Evolutionary conservation across 2,113 vertebrate species (phyloP), one percentile per base, ranked within the genome.

Genomic region (Pterocles orientalis): DNA sequence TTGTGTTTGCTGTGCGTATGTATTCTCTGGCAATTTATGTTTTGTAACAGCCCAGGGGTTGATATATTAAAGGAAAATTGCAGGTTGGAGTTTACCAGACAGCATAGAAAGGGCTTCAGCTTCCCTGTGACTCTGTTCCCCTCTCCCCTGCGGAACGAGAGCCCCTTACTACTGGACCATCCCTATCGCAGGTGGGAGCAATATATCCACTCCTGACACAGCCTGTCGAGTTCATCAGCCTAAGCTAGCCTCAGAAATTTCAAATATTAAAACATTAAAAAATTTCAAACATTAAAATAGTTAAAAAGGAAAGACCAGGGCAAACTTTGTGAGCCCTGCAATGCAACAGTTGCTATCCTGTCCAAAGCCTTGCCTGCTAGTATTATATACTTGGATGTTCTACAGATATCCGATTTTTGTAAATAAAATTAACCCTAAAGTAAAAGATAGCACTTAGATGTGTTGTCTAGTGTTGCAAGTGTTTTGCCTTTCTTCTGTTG

Each of bases 391-490:
- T 60, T 62, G 43, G 21, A 25, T 47, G 45, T 36, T 34, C 24
- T 61, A 61, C 9, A 87, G 68, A 54, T 11, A 71, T 7, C 14
- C 6, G 31, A 3, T 50, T 58, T 36, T 51, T 50, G 26, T 71
- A 28, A 90, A 50, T 47, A 33, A 54, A 56, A 8, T 33, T 66
- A 78, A 61, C 31, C 18, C 8, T 66, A 26, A 76, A 10, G 13
- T 23, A 53, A 66, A 78, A 18, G 19, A 4, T 19, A 14, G 31
- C 3, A 0, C 31, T 73, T 33, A 57, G n/a, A 13, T 9, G 5
- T 2, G 14, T 16, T 18, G 5, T 15, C 16, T 64, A 2, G 1
- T 31, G 31, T 1, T 76, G n/a, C 2, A 25, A 64, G 51, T 2
- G 0, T 62, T 64, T 79, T 47, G 31, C 23, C 39, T 85, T 36